Evolutionary conservation across 1,140 invertebrate genomes (phyloP).

Genomic region (Saxidomus purpurata): DNA sequence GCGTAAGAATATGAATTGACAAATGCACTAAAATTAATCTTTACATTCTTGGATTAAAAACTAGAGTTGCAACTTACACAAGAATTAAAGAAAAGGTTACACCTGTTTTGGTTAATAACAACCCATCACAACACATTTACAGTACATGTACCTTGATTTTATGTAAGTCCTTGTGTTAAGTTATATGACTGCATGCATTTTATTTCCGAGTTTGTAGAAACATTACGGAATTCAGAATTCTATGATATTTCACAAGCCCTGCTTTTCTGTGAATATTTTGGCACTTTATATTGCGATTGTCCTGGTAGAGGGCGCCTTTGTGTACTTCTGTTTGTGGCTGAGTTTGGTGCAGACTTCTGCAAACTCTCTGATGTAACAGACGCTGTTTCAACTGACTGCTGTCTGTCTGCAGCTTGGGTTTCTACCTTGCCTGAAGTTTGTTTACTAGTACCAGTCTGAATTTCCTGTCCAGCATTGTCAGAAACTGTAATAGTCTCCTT

Average conservation of each 20-base stretch:
- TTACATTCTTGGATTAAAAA: too few relatives aligned
- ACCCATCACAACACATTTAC: too few relatives aligned
- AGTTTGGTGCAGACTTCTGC: neutral
- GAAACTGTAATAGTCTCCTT: neutral
- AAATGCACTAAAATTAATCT: too few relatives aligned
- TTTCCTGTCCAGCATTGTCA: neutral
- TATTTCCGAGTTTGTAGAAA: too few relatives aligned
- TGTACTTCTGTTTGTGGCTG: neutral
- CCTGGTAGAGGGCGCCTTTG: constrained; percentile 14
- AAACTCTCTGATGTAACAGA: neutral
- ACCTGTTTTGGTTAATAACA: too few relatives aligned
- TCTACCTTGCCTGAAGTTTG: neutral
- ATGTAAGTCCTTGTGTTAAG: too few relatives aligned
- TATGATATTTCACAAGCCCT: constrained; percentile 53
- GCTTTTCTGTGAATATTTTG: constrained; percentile 17
- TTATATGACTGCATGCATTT: too few relatives aligned
- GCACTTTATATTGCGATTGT: constrained; percentile 35
- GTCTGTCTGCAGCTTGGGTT: neutral
- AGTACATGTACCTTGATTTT: too few relatives aligned
- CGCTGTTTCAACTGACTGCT: neutral
- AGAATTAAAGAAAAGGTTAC: too few relatives aligned
- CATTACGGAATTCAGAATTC: neutral
- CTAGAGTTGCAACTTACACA: too few relatives aligned
- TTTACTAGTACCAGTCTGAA: neutral
- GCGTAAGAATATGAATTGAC: too few relatives aligned